A percentile compares a stretch with the other conserved stretches of the same genome.
Conservation (phyloP, 2,797 vertebrate species). For the Lutjanus campechanus region DNA sequence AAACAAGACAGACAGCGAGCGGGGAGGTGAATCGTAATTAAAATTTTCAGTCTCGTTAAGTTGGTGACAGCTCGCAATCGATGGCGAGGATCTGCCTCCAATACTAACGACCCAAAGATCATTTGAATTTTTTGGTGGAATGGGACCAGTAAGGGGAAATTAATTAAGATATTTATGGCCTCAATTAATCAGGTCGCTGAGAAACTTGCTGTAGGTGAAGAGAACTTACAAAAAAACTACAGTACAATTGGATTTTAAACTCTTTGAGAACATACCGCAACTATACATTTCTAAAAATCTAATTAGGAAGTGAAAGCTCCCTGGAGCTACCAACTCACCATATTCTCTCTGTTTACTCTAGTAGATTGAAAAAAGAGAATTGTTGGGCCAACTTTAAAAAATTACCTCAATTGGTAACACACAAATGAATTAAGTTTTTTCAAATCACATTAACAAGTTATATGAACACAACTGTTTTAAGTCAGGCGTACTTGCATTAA, state of each 20-base stretch:
- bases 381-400: too few species aligned
- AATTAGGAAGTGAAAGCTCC: constrained; percentile 58
- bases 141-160: constrained; percentile 75
- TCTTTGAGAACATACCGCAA: constrained; percentile 19
- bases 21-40: constrained; percentile 81
- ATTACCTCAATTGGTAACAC: too few species aligned
- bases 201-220: constrained; percentile 61
- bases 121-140: constrained; percentile 68
- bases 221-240: constrained; percentile 38
- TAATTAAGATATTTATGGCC: constrained; percentile 85
- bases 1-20: constrained; percentile 58
- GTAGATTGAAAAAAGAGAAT: background rate
- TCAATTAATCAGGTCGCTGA: constrained; percentile 83
- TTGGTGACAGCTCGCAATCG: constrained; percentile 81
- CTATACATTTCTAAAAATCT: constrained; percentile 54
- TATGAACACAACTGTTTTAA: too few species aligned
- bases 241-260: constrained; percentile 28
- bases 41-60: constrained; percentile 83
- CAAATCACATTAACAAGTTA: too few species aligned
- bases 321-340: constrained; percentile 29
- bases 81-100: constrained; percentile 78
- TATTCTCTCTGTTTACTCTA: constrained; percentile 57
- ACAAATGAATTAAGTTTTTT: too few species aligned
- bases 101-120: constrained; percentile 79
- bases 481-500: too few species aligned